Conservation (phyloP, 2,888 invertebrate species). For the Dysmachus trigonus region DNA sequence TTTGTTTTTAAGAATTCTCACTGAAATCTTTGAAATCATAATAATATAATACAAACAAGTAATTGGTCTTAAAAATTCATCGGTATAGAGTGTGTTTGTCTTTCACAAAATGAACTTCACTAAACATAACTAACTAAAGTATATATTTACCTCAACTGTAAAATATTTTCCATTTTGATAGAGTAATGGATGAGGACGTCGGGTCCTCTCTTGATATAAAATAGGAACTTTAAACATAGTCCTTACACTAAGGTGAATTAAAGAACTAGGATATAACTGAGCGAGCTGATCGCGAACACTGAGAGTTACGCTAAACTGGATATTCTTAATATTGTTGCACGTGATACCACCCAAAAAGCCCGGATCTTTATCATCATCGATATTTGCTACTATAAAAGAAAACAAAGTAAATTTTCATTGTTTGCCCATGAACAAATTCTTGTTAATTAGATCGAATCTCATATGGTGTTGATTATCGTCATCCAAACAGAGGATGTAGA, state of each 20-base stretch:
- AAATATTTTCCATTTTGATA: slow-evolving; percentile 46
- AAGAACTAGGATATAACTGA: background rate
- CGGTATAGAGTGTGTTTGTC: background rate
- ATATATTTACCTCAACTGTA: slow-evolving; percentile 47
- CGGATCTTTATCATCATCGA: slow-evolving; percentile 11
- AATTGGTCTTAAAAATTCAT: background rate
- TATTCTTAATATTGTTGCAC: background rate
- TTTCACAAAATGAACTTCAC: background rate
- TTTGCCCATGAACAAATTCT: background rate
- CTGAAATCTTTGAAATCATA: background rate
- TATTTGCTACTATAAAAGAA: background rate
- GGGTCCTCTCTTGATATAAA: slow-evolving; percentile 46
- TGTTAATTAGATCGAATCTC: slow-evolving; percentile 6
- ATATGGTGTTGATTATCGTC: background rate
- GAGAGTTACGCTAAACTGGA: background rate
- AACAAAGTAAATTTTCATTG: background rate
- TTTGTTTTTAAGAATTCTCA: background rate
- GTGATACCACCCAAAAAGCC: background rate
- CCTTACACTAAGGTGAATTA: background rate
- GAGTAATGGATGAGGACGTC: slow-evolving; percentile 49
- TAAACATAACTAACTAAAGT: background rate
- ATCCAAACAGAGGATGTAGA: background rate
- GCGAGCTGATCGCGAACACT: background rate
- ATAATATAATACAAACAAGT: background rate
- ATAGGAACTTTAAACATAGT: slow-evolving; percentile 43